These are phyloP conservation scores for Drosophila equinoxialis DNA, from an alignment of 1,140 invertebrate species.

Conservation along the genomic window DNA sequence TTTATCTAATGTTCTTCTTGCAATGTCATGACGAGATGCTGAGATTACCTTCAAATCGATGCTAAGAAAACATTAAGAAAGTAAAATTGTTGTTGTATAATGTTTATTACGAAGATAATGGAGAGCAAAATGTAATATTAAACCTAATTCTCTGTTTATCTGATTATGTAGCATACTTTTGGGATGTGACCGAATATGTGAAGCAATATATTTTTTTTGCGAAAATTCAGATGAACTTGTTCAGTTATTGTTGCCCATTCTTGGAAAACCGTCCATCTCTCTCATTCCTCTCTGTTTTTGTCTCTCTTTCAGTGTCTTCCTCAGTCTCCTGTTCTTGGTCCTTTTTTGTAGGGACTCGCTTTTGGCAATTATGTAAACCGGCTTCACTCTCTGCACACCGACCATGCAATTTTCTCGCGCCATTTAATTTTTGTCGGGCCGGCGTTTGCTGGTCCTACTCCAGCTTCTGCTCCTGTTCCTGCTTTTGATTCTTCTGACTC, in stretches of 20 bases:
- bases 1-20: no score
- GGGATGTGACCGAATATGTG: conserved; percentile 7
- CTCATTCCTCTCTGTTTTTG: conserved; percentile 12
- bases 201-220: conserved; percentile 8
- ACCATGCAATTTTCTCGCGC: conserved; percentile 79
- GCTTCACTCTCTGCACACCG: conserved; percentile 66
- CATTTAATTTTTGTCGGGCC: conserved; percentile 75
- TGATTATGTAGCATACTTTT: conserved; percentile 44
- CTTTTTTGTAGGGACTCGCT: conserved; percentile 18
- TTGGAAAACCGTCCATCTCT: conserved; percentile 13
- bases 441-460: conserved; percentile 24
- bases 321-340: background rate
- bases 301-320: background rate
- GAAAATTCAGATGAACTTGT: conserved; percentile 16
- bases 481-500: conserved; percentile 3
- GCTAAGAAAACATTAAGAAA: no score
- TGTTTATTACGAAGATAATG: no score
- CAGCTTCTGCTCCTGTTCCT: conserved; percentile 12
- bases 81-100: no score
- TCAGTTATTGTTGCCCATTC: conserved; percentile 46
- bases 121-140: no score
- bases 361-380: conserved; percentile 76
- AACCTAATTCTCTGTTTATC: background rate
- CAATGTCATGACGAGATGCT: no score
- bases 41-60: no score